phyloP scores from a whole-genome alignment of 2,888 invertebrate genomes.

The Cephonodes hylas region DNA sequence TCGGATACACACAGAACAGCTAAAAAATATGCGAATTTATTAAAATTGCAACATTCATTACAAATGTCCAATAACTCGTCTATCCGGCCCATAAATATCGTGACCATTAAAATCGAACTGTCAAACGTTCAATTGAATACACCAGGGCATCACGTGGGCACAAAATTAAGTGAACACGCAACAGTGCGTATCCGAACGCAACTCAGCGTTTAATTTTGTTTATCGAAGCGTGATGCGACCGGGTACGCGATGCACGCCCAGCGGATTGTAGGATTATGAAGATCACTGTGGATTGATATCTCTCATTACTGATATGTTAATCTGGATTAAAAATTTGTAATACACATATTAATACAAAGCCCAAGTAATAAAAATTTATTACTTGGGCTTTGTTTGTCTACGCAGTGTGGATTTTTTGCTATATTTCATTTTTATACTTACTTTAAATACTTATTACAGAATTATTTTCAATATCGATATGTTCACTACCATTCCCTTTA shows the following conservation, averaged over 20 bases:
- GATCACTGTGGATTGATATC: background rate
- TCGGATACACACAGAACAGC: too few relatives aligned
- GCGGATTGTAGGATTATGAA: background rate
- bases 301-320: background rate
- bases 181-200: slow-evolving; percentile 5
- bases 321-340: too few relatives aligned
- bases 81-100: background rate
- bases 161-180: slow-evolving; percentile 8
- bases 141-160: slow-evolving; percentile 7
- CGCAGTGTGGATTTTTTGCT: too few relatives aligned
- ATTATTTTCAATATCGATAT: too few relatives aligned
- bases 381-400: too few relatives aligned
- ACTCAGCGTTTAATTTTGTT: slow-evolving; percentile 11
- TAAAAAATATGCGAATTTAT: too few relatives aligned
- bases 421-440: too few relatives aligned
- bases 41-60: background rate
- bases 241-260: background rate
- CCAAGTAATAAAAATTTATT: too few relatives aligned
- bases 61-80: background rate
- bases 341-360: too few relatives aligned
- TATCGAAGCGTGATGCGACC: slow-evolving; percentile 3
- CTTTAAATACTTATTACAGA: too few relatives aligned
- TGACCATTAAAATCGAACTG: slow-evolving; percentile 21
- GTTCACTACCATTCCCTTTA: too few relatives aligned
- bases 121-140: slow-evolving; percentile 19